Percentiles rank a stretch among this genome's conserved stretches.
These are phyloP conservation scores for Bellardia bayeri DNA, from an alignment of 2,888 invertebrate genomes.

Conservation along the genomic window DNA sequence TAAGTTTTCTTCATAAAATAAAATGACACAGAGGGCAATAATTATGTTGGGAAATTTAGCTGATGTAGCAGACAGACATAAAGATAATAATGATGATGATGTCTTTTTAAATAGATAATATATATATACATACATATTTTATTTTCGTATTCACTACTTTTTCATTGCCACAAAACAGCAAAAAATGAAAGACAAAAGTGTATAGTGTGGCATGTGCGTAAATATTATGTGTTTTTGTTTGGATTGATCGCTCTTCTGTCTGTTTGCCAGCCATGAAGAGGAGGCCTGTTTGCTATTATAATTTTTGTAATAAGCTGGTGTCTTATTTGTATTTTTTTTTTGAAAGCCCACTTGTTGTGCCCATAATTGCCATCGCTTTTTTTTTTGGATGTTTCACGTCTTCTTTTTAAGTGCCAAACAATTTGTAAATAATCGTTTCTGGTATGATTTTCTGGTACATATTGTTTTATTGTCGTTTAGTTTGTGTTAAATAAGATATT, in stretches of 20 bases:
- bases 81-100: conserved; percentile 6
- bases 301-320: neutral
- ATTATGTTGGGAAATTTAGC: neutral
- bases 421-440: conserved; percentile 14
- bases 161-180: neutral
- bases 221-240: neutral
- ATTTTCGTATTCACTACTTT: neutral
- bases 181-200: neutral
- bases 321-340: neutral
- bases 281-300: neutral
- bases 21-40: neutral
- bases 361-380: conserved; percentile 17
- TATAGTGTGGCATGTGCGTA: neutral
- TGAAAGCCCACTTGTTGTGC: conserved; percentile 8
- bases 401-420: conserved; percentile 1
- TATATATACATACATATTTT: neutral
- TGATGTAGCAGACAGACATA: neutral
- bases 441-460: neutral
- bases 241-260: neutral
- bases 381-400: neutral
- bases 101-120: neutral
- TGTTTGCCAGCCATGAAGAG: neutral
- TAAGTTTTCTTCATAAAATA: no score
- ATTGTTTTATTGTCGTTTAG: neutral
- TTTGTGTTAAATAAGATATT: neutral